phyloP scores from a whole-genome alignment of 1,140 invertebrate genomes.

The Conus ventricosus region DNA sequence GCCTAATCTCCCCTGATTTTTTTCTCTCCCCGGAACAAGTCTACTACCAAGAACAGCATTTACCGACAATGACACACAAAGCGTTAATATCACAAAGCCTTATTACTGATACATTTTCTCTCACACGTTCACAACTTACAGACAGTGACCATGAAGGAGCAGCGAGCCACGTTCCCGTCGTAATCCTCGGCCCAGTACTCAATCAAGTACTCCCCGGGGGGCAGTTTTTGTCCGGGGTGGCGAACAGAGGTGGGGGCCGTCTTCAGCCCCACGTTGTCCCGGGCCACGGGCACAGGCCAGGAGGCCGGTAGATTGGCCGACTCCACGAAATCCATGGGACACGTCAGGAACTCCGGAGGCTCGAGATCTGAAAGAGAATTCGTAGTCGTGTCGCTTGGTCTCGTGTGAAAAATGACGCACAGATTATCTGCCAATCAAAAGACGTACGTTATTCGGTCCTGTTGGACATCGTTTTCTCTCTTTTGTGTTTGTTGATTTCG shows the following conservation, averaged over 20 bases:
- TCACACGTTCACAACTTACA: not conserved
- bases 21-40: too few species aligned
- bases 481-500: too few species aligned
- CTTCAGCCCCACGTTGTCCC: constrained; percentile 29
- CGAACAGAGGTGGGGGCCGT: not conserved
- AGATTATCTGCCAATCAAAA: too few species aligned
- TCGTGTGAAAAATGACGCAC: too few species aligned
- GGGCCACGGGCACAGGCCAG: constrained; percentile 26
- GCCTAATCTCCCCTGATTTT: too few species aligned
- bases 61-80: too few species aligned
- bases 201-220: constrained; percentile 19
- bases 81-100: too few species aligned
- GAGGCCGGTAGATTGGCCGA: not conserved
- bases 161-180: constrained; percentile 27
- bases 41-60: too few species aligned
- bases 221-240: constrained; percentile 10
- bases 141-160: constrained; percentile 32
- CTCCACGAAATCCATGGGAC: constrained; percentile 6
- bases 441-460: too few species aligned
- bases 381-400: too few species aligned
- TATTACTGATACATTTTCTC: too few species aligned
- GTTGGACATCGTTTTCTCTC: too few species aligned
- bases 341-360: constrained; percentile 20
- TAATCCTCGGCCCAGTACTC: constrained; percentile 27
- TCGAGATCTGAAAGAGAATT: not conserved